Base-by-base conservation (phyloP, 1,140 invertebrate species). In the Tetramorium simillimum region DNA sequence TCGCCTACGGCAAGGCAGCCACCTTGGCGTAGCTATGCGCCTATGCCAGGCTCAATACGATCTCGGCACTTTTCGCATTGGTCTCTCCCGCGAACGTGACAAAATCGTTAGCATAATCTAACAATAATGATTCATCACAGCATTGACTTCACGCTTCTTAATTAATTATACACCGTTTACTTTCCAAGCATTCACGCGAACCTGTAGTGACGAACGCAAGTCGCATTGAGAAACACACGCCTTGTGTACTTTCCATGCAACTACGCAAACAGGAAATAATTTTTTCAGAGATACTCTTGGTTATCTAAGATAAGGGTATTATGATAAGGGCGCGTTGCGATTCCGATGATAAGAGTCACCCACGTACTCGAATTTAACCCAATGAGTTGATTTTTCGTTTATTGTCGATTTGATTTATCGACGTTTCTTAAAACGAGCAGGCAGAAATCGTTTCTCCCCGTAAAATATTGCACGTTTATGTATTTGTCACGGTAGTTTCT, bases 1-100 rank as follows among this genome's bases (percentile, higher is more conserved):
- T 93, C 91, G 93, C 92, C 92, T 72, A 78, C 91, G 93, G 93
- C 93, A 93, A 93, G 92, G 92, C 89, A 93, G 78, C 88, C 69
- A 53, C 84, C 84, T 81, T 73, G 72, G 58, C 62, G 65, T 81
- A 33, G 72, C 21, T 77, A 21, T 82, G 60, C 28, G n/a, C 53
- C 51, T 87, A 84, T 87, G 63, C 75, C 49, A 56, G 16, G 16
- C 51, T 28, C 51, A 14, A 5, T 43, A 33, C 9, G 40, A 78
- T 78, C 58, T n/a, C 28, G 9, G 24, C 16, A n/a, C 21, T 67
- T 67, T 53, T 80, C 43, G 43, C 58, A 46, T 9, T 14, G 4
- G 18, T 14, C 76, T 72, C 18, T 60, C 43, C 24, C 18, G 37
- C 21, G 18, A 0, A 21, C 67, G 69, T 16, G 62, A 82, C 80